Evolutionary conservation across 1,140 invertebrate genomes (phyloP).

Genomic region (Ridgeia piscesae): DNA sequence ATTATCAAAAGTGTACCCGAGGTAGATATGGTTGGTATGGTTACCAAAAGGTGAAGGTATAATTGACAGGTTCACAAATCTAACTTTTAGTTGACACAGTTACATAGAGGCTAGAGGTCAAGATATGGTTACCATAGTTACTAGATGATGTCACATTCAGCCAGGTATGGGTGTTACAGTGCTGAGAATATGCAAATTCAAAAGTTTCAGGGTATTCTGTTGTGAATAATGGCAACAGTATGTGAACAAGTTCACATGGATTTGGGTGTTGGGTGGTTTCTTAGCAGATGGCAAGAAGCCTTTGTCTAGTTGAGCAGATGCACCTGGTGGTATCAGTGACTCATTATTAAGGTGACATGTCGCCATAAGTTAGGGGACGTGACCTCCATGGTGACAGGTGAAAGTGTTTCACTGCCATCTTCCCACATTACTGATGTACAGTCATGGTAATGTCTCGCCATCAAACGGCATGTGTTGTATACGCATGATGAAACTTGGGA

Average conservation of each 20-base stretch:
- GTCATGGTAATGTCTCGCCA: background rate
- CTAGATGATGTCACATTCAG: background rate
- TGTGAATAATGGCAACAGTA: background rate
- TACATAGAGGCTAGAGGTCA: too few relatives aligned
- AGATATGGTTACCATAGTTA: background rate
- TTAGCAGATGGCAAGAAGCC: background rate
- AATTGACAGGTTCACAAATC: too few relatives aligned
- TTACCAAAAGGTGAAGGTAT: too few relatives aligned
- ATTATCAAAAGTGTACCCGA: too few relatives aligned
- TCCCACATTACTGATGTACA: background rate
- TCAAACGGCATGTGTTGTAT: background rate
- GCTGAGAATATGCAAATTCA: background rate
- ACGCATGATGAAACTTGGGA: background rate
- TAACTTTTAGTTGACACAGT: too few relatives aligned
- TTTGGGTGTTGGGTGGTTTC: too few relatives aligned
- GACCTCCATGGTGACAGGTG: background rate
- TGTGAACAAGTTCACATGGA: background rate
- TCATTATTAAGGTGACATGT: background rate
- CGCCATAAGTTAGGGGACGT: too few relatives aligned
- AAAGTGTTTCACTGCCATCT: background rate
- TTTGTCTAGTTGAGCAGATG: background rate
- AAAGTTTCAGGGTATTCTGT: background rate
- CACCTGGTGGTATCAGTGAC: background rate
- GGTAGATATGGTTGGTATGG: too few relatives aligned
- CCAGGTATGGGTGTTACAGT: background rate